Evolutionary conservation across 2,113 vertebrate genomes (phyloP), one percentile per base, ranked within the genome.

Genomic region (Urocynchramus pylzowi): DNA sequence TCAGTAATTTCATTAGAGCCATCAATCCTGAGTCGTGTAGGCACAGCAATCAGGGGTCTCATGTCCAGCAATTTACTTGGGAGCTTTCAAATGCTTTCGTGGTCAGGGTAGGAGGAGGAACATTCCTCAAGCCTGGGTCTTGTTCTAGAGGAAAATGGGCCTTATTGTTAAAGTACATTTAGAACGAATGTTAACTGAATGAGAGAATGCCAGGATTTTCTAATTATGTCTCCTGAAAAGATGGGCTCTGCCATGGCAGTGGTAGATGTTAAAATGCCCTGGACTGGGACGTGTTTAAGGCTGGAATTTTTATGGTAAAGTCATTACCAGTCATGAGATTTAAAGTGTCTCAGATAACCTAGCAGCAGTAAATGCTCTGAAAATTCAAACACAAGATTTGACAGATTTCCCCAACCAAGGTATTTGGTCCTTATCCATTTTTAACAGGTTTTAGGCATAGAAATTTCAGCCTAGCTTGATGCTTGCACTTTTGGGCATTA

Each of bases 1-100:
- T 96, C 88, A 83, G 97, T 95, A 90, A 97, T 94, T 93, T 97
- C 92, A 93, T 97, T 88, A 97, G 90, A 85, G 69, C 86, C 93
- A 95, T 97, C 95, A 83, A 76, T 95, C 96, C 95, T 42, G 74
- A 90, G 87, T 35, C 2, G 4, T 59, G 82, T 79, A 86, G 94
- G 95, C 87, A 82, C 37, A 26, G 91, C 90, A 95, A 64, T 86
- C 84, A 41, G 71, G 76, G 85, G 96, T 96, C 88, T 96, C 76
- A 27, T 81, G 95, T 93, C 95, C 97, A 88, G 90, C 83, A 50
- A 87, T 96, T 91, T 96, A 70, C 82, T 95, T 80, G 59, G 69
- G 94, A 96, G 68, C 44, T 68, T 91, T 92, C 77, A 97, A 93
- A 97, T 97, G 88, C 91, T 95, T 97, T 76, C 49, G 27, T 91